Evolutionary conservation across 1,140 invertebrate species (phyloP).

Genomic region (Phenacoccus solenopsis): DNA sequence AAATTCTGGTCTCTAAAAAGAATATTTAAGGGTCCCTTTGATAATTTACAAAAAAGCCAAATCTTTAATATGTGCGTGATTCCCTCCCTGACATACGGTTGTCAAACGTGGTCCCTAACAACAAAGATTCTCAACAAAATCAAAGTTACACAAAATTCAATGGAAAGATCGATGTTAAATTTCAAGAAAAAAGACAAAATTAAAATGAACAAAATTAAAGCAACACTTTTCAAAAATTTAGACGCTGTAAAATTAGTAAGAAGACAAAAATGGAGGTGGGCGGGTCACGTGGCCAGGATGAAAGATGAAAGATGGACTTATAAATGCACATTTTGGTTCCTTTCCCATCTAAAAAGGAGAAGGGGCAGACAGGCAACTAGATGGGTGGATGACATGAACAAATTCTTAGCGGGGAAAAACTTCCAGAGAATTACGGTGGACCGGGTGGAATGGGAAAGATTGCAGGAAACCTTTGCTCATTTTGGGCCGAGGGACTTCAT

Average conservation of each 20-base stretch:
- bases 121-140: conserved; percentile 5
- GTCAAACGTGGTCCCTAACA: conserved; percentile 19
- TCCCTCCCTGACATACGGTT: conserved; percentile 18
- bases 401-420: no score
- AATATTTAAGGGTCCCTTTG: conserved; percentile 4
- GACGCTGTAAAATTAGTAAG: not conserved
- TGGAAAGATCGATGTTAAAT: conserved; percentile 4
- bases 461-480: no score
- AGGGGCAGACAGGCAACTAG: conserved; percentile 16
- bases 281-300: conserved; percentile 19
- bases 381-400: conserved; percentile 22
- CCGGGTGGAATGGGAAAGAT: no score
- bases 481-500: no score
- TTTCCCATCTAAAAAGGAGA: not conserved
- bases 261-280: conserved; percentile 21
- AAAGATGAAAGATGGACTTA: conserved; percentile 12
- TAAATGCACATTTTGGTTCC: conserved; percentile 10
- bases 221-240: not conserved
- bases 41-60: not conserved
- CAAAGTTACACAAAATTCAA: not conserved
- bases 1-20: conserved; percentile 18
- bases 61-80: conserved; percentile 9
- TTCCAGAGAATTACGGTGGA: no score
- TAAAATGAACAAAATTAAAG: not conserved
- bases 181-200: conserved; percentile 8